Percentiles rank a stretch among this genome's conserved stretches.
Evolutionary conservation across 1,140 invertebrate species (phyloP).

Genomic region (Drosophila subpulchrella): DNA sequence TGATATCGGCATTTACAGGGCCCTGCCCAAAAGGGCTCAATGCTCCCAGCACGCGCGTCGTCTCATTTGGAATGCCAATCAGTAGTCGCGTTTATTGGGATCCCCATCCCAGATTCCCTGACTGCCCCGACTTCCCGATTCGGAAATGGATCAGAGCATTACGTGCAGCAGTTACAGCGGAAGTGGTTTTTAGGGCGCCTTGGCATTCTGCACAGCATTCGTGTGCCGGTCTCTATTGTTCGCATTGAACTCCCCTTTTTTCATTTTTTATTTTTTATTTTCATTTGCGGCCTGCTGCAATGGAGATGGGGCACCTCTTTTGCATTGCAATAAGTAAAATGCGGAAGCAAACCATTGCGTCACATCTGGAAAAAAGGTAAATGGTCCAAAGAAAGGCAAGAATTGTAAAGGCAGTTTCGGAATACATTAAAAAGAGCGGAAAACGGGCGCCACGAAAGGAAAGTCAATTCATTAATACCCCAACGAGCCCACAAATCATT

Average conservation of each 20-base stretch:
- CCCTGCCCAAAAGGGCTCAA: constrained; percentile 34
- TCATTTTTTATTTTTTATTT: not conserved
- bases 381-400: constrained; percentile 32
- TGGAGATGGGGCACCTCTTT: constrained; percentile 64
- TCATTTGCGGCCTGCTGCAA: constrained; percentile 38
- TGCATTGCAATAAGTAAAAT: constrained; percentile 68
- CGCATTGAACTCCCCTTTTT: constrained; percentile 16
- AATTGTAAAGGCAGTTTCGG: constrained; percentile 27
- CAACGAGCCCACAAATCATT: constrained; percentile 28
- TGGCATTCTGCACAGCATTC: constrained; percentile 61
- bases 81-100: constrained; percentile 70
- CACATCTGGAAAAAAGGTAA: constrained; percentile 21
- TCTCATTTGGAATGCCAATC: constrained; percentile 78
- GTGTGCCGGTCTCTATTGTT: constrained; percentile 61
- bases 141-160: constrained; percentile 49
- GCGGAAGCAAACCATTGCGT: constrained; percentile 48
- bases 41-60: constrained; percentile 37
- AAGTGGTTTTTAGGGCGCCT: constrained; percentile 47
- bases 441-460: constrained; percentile 27
- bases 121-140: constrained; percentile 1
- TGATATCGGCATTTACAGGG: constrained; percentile 66
- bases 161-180: constrained; percentile 56
- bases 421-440: constrained; percentile 32
- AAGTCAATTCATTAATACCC: constrained; percentile 24
- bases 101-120: constrained; percentile 8